Conservation (phyloP, 2,113 vertebrate species). For the Colius striatus region DNA sequence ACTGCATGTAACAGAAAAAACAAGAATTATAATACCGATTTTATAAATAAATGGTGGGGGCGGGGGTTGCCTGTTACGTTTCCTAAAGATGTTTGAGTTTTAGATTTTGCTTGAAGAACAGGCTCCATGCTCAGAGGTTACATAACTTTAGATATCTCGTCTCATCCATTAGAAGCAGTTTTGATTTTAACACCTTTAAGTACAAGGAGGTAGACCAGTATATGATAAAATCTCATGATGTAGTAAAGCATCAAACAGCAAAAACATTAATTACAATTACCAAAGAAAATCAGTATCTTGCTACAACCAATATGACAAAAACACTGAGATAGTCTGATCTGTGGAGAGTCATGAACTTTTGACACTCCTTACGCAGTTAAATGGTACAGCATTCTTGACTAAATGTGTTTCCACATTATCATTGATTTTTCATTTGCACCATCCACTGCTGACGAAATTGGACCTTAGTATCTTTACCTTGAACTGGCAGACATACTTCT, state of each 20-base stretch:
- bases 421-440: not conserved
- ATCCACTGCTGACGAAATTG: not conserved
- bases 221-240: not conserved
- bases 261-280: not conserved
- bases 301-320: not conserved
- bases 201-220: not conserved
- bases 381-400: not conserved
- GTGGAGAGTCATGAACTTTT: not conserved
- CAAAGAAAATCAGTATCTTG: not conserved
- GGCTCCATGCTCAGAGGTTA: not conserved
- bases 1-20: not conserved
- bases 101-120: not conserved
- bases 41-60: too few species aligned
- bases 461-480: not conserved
- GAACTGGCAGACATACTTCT: not conserved
- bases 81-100: not conserved
- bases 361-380: not conserved
- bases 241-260: not conserved
- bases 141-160: not conserved
- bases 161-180: not conserved
- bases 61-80: not conserved
- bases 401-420: not conserved
- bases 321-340: not conserved
- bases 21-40: not conserved
- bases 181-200: not conserved